A percentile compares a stretch with the other conserved stretches of the same genome.
phyloP scores from a whole-genome alignment of 1,140 invertebrate genomes.

The Atopsyche davidsoni region DNA sequence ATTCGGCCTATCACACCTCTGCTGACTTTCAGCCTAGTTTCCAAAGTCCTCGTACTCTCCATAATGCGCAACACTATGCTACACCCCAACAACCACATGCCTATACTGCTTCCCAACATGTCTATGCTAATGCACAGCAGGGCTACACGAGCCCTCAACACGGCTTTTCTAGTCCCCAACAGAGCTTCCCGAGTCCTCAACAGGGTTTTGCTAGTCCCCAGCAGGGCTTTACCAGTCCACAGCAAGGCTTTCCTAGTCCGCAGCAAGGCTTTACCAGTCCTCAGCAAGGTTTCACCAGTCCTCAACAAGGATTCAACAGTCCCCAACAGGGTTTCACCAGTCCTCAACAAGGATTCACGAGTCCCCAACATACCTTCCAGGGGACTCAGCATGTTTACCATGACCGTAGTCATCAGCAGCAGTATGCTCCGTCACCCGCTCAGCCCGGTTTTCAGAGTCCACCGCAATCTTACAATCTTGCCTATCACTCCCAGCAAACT shows the following conservation, averaged over 20 bases:
- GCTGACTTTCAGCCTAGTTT: constrained; percentile 3
- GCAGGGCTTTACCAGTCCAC: constrained; percentile 17
- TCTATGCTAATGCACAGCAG: constrained; percentile 28
- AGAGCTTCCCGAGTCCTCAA: constrained; percentile 31
- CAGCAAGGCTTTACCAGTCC: constrained; percentile 18
- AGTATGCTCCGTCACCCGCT: constrained; percentile 24
- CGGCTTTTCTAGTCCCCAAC: constrained; percentile 41
- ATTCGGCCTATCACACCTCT: constrained; percentile 1
- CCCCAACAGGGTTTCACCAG: constrained; percentile 23
- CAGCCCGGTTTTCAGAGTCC: constrained; percentile 42
- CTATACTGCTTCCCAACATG: constrained; percentile 37
- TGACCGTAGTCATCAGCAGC: constrained; percentile 2
- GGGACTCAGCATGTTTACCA: constrained; percentile 14
- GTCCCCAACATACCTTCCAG: constrained; percentile 6
- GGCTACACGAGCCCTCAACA: constrained; percentile 34
- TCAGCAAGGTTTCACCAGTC: constrained; percentile 12
- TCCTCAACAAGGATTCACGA: constrained; percentile 16
- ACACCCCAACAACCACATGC: constrained; percentile 35
- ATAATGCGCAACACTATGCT: constrained; percentile 38
- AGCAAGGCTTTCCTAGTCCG: constrained; percentile 6
- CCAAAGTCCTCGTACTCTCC: neutral
- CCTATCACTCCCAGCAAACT: constrained; percentile 33
- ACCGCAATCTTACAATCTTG: constrained; percentile 28
- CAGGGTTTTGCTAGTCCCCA: constrained; percentile 18
- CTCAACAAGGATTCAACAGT: constrained; percentile 17